phyloP scores from a whole-genome alignment of 2,113 vertebrate species.

The Muntiacus reevesi region DNA sequence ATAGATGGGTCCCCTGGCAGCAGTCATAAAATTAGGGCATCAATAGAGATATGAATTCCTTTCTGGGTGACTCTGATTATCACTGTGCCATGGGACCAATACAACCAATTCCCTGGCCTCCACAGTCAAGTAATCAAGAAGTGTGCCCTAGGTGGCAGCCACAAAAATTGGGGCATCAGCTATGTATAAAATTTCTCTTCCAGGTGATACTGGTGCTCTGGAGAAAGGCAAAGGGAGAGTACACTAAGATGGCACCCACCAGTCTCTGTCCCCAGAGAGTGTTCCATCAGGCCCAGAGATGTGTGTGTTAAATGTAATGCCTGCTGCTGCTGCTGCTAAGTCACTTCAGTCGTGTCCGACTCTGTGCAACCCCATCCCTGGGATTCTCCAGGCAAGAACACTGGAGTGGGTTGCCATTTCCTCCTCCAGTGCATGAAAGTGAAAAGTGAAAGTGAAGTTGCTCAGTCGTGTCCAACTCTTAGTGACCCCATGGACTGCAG shows the following conservation, averaged over 20 bases:
- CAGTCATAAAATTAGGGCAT: neutral
- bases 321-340: neutral
- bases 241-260: neutral
- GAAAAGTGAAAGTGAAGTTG: neutral
- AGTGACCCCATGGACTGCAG: neutral
- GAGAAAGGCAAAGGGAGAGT: neutral
- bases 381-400: neutral
- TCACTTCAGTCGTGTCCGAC: fast-evolving
- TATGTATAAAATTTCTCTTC: neutral
- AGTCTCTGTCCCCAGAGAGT: neutral
- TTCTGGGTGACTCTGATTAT: neutral
- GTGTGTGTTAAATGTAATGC: neutral
- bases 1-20: neutral
- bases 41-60: neutral
- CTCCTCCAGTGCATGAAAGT: neutral
- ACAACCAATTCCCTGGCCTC: neutral
- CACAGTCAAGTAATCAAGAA: neutral
- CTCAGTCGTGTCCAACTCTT: neutral
- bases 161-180: neutral
- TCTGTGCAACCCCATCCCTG: neutral
- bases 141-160: neutral
- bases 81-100: neutral
- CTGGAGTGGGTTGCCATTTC: no score
- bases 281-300: neutral
- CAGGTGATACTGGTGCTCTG: neutral